Evolutionary conservation across 1,140 invertebrate genomes (phyloP), one percentile per base, ranked within the genome.

Genomic region (Stenopsyche tienmushanensis): DNA sequence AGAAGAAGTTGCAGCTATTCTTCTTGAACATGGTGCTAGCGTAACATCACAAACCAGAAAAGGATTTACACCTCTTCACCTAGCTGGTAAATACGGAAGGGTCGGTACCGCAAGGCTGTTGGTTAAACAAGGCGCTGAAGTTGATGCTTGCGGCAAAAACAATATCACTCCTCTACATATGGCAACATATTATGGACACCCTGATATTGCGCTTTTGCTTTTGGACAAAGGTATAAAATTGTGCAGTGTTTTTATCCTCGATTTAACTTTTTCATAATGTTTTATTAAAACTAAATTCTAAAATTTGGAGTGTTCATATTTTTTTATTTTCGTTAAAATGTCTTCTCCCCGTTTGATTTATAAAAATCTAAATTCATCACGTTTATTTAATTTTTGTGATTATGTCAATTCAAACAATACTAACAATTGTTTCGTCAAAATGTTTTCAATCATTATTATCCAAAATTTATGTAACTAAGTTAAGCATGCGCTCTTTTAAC

Each of bases 121-220:
- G 23, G 78, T 99, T 18, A 90, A 95, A 72, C 74, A 83, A 0
- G 93, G 93, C 49, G 95, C 96, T 15, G 88, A 90, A 13, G 90
- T 97, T 5, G 93, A 99, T 82, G 92, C 94, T 52, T 92, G 96
- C 74, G 97, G 96, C 70, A 98, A 95, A 84, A 99, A 99, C 75
- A 94, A 94, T 69, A 94, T 99, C 23, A 98, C 97, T 1, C 96
- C 97, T 8, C 83, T 99, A 49, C 96, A 99, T 75, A 95, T 99
- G 69, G 97, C 97, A 50, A 92, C 94, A 25, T 97, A 99, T 77
- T 99, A 99, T 76, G 95, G 98, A 78, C 93, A 98, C 77, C 92
- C 94, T 66, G 90, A 93, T 72, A 93, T 98, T 10, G 95, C 94
- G 0, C 76, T 96, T 29, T 80, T 98, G 42, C 80, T 99, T 17